phyloP scores from a whole-genome alignment of 2,797 vertebrate genomes.

The Psittacula derbiana region DNA sequence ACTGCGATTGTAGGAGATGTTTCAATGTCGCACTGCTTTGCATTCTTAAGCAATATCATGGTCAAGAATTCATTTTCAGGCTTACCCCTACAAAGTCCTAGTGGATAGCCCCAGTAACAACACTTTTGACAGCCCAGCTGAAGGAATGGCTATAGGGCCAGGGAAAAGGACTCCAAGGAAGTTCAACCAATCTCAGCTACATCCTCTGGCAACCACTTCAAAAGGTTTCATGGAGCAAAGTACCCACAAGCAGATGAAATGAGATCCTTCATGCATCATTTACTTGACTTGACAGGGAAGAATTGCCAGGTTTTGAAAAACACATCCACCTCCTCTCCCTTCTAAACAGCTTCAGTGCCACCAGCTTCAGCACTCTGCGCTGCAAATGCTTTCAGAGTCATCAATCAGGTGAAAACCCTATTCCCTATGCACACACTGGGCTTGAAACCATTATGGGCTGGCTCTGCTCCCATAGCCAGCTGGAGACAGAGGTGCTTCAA shows the following conservation, averaged over 20 bases:
- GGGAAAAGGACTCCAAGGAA: background rate
- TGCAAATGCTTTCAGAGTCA: background rate
- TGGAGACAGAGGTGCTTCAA: slow-evolving; percentile 65
- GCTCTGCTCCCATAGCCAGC: slow-evolving; percentile 57
- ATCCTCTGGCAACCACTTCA: slow-evolving; percentile 44
- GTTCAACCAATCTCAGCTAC: slow-evolving; percentile 10
- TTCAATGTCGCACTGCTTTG: background rate
- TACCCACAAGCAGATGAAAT: background rate
- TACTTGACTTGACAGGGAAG: slow-evolving; percentile 15
- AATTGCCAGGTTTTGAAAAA: slow-evolving; percentile 23
- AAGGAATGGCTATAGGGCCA: background rate
- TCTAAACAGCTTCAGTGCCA: slow-evolving; percentile 8
- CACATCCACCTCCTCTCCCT: background rate
- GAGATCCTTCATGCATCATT: background rate
- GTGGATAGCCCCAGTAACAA: background rate
- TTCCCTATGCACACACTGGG: slow-evolving; percentile 21
- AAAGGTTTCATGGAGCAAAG: slow-evolving; percentile 1
- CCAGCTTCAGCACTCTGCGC: background rate
- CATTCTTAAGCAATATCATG: background rate
- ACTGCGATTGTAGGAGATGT: background rate
- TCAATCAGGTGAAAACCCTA: slow-evolving; percentile 37
- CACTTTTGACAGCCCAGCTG: background rate
- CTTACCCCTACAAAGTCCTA: background rate
- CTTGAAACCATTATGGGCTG: slow-evolving; percentile 52
- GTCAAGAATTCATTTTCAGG: background rate